phyloP scores from a whole-genome alignment of 2,888 invertebrate species.

The Ischnus inquisitorius region DNA sequence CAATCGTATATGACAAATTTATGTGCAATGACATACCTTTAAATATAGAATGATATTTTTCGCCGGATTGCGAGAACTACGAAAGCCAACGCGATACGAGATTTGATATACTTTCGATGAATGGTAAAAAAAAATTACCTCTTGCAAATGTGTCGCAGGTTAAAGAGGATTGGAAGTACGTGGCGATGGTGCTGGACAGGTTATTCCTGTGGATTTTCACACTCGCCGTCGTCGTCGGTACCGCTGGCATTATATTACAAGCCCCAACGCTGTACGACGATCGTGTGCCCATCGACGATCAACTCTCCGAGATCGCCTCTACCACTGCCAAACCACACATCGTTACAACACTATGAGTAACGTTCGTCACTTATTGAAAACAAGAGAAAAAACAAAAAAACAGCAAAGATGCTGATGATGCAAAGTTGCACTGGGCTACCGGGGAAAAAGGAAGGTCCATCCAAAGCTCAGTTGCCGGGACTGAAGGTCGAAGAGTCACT shows the following conservation, averaged over 20 bases:
- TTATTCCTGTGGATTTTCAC: conserved; percentile 99
- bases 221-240: conserved; percentile 96
- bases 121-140: too few relatives aligned
- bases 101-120: too few relatives aligned
- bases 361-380: conserved; percentile 62
- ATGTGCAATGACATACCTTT: too few relatives aligned
- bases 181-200: conserved; percentile 98
- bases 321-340: conserved; percentile 94
- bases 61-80: too few relatives aligned
- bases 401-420: conserved; percentile 48
- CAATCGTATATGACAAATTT: too few relatives aligned
- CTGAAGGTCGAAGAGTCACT: conserved; percentile 54
- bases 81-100: too few relatives aligned
- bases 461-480: conserved; percentile 51
- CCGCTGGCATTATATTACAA: conserved; percentile 97
- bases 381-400: conserved; percentile 6
- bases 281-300: conserved; percentile 94
- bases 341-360: conserved; percentile 85
- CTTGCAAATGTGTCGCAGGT: conserved; percentile 87
- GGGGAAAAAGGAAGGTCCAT: conserved; percentile 63
- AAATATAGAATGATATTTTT: too few relatives aligned
- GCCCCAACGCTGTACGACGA: conserved; percentile 98
- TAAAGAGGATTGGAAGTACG: conserved; percentile 99
- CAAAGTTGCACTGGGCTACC: conserved; percentile 60
- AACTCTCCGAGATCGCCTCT: conserved; percentile 95